phyloP scores from a whole-genome alignment of 2,113 vertebrate genomes.

The Anguilla japonica region DNA sequence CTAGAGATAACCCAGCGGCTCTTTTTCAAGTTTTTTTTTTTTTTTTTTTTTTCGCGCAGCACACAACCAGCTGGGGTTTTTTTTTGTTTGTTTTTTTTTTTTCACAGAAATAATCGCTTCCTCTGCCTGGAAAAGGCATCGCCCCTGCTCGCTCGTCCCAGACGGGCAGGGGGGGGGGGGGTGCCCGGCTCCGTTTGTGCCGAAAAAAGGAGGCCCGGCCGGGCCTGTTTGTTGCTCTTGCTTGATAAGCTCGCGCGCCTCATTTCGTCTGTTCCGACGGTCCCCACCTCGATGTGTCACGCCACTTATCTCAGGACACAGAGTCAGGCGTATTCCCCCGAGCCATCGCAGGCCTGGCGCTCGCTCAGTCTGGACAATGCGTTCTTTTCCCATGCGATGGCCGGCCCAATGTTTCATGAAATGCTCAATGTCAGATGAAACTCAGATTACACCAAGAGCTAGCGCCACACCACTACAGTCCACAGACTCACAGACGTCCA shows the following conservation, averaged over 20 bases:
- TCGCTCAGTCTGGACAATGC: not conserved
- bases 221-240: constrained; percentile 8
- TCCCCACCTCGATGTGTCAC: not conserved
- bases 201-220: not conserved
- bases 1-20: not conserved
- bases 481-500: no score
- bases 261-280: not conserved
- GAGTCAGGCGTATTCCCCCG: not conserved
- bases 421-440: not conserved
- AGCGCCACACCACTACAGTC: no score
- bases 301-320: not conserved
- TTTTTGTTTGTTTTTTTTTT: not conserved
- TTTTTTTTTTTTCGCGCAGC: not conserved
- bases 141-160: not conserved
- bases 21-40: not conserved
- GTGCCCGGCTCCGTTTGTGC: not conserved
- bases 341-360: not conserved
- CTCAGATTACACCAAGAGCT: no score
- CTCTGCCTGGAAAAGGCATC: not conserved
- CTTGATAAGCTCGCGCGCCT: not conserved
- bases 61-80: not conserved
- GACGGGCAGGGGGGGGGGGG: no score
- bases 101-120: not conserved
- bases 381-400: not conserved
- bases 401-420: no score